phyloP scores from a whole-genome alignment of 1,140 invertebrate species.

The Danaus melanippus region DNA sequence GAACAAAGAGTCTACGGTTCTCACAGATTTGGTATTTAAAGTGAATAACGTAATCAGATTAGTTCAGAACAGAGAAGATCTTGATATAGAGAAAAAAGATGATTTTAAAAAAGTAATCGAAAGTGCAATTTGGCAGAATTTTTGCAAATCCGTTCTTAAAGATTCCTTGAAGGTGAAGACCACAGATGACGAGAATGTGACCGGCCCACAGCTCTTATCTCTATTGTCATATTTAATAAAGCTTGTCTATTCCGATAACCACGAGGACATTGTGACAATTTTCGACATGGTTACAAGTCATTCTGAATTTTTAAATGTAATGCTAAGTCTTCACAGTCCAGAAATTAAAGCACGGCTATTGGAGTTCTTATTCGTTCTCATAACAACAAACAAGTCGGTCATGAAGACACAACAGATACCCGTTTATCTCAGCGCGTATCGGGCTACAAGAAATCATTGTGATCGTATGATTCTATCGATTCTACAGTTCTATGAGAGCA shows the following conservation, averaged over 20 bases:
- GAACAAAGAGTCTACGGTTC: conserved; percentile 50
- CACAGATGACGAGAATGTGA: conserved; percentile 38
- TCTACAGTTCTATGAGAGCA: conserved; percentile 76
- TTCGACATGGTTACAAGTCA: conserved; percentile 84
- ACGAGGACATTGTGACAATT: conserved; percentile 72
- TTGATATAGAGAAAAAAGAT: conserved; percentile 40
- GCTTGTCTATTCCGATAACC: conserved; percentile 68
- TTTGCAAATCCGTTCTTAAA: conserved; percentile 77
- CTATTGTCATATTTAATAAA: conserved; percentile 73
- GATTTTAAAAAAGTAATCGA: conserved; percentile 67
- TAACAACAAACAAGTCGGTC: conserved; percentile 74
- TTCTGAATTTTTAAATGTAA: conserved; percentile 80
- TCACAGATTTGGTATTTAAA: conserved; percentile 54
- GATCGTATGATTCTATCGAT: conserved; percentile 78
- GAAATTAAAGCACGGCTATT: conserved; percentile 74
- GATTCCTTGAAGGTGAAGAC: conserved; percentile 73
- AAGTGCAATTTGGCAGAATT: conserved; percentile 77
- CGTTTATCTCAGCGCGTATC: conserved; percentile 80
- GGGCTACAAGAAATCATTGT: conserved; percentile 75
- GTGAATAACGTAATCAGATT: conserved; percentile 49
- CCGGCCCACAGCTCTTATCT: conserved; percentile 66
- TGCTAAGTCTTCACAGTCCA: conserved; percentile 70
- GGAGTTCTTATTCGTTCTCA: conserved; percentile 74
- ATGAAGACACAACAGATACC: conserved; percentile 78
- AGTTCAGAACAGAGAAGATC: conserved; percentile 33